phyloP scores from a whole-genome alignment of 2,113 vertebrate genomes.

The Pseudopipra pipra region DNA sequence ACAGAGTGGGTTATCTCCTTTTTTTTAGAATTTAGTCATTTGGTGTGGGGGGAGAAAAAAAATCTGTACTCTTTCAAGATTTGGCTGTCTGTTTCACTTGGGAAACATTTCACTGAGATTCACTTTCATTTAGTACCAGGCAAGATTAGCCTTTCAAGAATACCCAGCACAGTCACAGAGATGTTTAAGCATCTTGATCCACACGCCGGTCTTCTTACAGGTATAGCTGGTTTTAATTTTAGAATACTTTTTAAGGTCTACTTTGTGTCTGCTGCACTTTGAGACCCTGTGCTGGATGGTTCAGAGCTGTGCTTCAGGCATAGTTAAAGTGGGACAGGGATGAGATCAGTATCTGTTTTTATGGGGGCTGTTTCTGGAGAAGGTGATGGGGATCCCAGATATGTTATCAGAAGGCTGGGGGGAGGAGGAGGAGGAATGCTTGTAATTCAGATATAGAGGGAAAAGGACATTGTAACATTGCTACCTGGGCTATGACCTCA shows the following conservation, averaged over 20 bases:
- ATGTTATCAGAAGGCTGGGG: background rate
- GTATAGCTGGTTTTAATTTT: background rate
- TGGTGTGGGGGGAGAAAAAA: background rate
- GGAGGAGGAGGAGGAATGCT: background rate
- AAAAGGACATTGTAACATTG: background rate
- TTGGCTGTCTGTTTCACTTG: background rate
- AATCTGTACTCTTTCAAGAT: background rate
- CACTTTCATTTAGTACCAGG: background rate
- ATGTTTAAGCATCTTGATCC: background rate
- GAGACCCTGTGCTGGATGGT: background rate
- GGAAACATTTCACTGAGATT: background rate
- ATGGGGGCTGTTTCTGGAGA: background rate
- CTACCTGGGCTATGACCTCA: background rate
- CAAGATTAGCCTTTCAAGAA: background rate
- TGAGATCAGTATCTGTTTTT: background rate
- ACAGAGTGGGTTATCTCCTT: background rate
- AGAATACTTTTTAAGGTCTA: background rate
- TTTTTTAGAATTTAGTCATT: background rate
- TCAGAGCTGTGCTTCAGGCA: background rate
- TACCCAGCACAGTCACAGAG: background rate
- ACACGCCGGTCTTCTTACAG: background rate
- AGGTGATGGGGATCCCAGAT: background rate
- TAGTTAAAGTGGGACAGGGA: background rate
- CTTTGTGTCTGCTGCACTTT: background rate
- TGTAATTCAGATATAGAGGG: background rate